These are phyloP conservation scores for Momotus momota DNA, from an alignment of 2,797 vertebrate species.

Conservation along the genomic window DNA sequence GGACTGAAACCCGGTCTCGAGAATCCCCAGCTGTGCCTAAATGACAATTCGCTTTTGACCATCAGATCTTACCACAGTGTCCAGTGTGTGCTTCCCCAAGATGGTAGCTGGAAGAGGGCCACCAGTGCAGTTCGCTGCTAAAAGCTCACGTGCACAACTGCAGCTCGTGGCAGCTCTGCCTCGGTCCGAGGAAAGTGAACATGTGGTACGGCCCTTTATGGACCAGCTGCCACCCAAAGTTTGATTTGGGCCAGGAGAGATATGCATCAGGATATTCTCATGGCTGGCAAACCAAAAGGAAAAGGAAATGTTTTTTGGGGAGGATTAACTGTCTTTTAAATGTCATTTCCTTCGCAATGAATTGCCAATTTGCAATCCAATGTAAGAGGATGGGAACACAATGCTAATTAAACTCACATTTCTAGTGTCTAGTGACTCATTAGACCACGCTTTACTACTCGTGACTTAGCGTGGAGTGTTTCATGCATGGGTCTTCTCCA, in stretches of 20 bases:
- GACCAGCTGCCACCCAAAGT: not conserved
- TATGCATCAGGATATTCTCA: not conserved
- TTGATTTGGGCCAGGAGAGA: not conserved
- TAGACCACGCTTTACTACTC: not conserved
- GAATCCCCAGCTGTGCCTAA: not conserved
- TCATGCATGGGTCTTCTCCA: not conserved
- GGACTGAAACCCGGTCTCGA: not conserved
- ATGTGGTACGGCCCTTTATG: rapidly evolving
- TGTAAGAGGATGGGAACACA: not conserved
- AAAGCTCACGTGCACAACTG: not conserved
- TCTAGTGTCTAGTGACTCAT: not conserved
- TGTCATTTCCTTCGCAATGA: not conserved
- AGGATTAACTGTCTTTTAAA: not conserved
- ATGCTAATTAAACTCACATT: conserved; percentile 4
- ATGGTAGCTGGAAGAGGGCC: not conserved
- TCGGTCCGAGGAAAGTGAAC: not conserved
- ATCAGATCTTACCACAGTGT: not conserved
- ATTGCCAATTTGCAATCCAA: not conserved
- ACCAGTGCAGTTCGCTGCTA: not conserved
- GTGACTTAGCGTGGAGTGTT: not conserved
- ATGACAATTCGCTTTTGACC: not conserved
- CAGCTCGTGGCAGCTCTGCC: not conserved
- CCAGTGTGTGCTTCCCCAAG: not conserved
- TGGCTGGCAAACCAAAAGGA: not conserved
- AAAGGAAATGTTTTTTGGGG: not conserved